A percentile compares a stretch with the other conserved stretches of the same genome.
phyloP scores from a whole-genome alignment of 2,113 vertebrate genomes.

The Burhinus bistriatus region DNA sequence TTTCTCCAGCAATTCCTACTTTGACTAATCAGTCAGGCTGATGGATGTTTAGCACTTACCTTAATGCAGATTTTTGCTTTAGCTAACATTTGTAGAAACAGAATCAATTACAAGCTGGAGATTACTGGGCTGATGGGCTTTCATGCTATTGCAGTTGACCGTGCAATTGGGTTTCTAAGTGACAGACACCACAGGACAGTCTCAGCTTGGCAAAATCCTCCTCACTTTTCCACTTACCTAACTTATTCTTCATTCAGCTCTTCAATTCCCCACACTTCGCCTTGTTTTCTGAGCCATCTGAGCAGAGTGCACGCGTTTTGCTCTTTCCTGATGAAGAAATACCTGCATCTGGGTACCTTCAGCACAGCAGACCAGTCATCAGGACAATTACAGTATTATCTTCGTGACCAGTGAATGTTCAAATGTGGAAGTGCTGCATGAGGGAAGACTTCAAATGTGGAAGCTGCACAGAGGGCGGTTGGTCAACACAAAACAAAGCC shows the following conservation, averaged over 20 bases:
- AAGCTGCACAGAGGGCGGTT: not conserved
- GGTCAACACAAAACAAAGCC: not conserved
- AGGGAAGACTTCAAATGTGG: not conserved
- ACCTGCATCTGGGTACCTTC: not conserved
- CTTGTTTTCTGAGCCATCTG: constrained; percentile 25
- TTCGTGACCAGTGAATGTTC: not conserved
- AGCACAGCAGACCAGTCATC: not conserved
- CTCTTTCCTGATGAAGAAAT: not conserved
- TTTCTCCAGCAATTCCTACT: constrained; percentile 65
- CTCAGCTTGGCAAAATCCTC: constrained; percentile 50
- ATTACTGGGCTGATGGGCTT: constrained; percentile 52
- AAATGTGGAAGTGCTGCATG: fast-evolving
- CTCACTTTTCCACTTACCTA: constrained; percentile 9
- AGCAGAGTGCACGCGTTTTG: not conserved
- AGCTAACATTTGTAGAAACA: constrained; percentile 72
- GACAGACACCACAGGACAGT: constrained; percentile 37
- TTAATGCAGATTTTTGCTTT: constrained; percentile 73
- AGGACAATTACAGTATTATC: not conserved
- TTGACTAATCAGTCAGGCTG: constrained; percentile 68
- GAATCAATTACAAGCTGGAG: constrained; percentile 68
- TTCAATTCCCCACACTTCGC: constrained; percentile 9
- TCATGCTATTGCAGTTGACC: constrained; percentile 45
- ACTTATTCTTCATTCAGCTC: not conserved
- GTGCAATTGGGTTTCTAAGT: constrained; percentile 47
- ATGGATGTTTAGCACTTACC: constrained; percentile 67